These are phyloP conservation scores for Spisula subtruncata DNA, from an alignment of 2,888 invertebrate genomes.

Conservation along the genomic window DNA sequence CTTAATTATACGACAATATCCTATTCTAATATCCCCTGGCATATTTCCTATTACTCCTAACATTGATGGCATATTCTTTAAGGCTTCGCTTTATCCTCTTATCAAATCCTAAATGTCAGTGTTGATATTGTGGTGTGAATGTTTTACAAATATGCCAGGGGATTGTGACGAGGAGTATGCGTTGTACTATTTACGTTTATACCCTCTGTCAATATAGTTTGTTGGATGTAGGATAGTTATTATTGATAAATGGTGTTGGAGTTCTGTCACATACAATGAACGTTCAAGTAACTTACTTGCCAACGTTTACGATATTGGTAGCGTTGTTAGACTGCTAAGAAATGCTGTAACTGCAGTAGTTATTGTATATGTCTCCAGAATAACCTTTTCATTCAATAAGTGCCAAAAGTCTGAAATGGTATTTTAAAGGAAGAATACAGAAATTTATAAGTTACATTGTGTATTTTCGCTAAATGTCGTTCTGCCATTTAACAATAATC, in stretches of 20 bases:
- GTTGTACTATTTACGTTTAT: not conserved
- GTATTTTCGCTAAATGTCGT: too few relatives aligned
- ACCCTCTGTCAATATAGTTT: not conserved
- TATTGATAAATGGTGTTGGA: slow-evolving; percentile 15
- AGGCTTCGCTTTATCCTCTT: not conserved
- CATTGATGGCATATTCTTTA: slow-evolving; percentile 6
- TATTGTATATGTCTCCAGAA: not conserved
- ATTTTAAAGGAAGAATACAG: too few relatives aligned
- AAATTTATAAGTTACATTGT: too few relatives aligned
- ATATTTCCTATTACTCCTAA: not conserved
- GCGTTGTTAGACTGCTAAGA: slow-evolving; percentile 8
- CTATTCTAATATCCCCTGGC: slow-evolving; percentile 7
- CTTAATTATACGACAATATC: slow-evolving; percentile 25
- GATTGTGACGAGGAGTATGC: not conserved
- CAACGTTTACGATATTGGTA: not conserved
- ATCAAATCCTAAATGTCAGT: not conserved
- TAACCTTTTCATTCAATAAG: not conserved
- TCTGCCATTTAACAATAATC: too few relatives aligned
- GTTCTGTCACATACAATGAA: slow-evolving; percentile 18
- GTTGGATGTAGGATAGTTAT: not conserved
- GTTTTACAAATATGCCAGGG: not conserved
- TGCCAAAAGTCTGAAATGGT: too few relatives aligned
- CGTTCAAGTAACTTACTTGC: slow-evolving; percentile 8
- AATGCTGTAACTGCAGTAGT: not conserved
- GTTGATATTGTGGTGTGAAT: not conserved